Evolutionary conservation across 1,140 invertebrate species (phyloP), one percentile per base, ranked within the genome.

Genomic region (Acromyrmex heyeri): DNA sequence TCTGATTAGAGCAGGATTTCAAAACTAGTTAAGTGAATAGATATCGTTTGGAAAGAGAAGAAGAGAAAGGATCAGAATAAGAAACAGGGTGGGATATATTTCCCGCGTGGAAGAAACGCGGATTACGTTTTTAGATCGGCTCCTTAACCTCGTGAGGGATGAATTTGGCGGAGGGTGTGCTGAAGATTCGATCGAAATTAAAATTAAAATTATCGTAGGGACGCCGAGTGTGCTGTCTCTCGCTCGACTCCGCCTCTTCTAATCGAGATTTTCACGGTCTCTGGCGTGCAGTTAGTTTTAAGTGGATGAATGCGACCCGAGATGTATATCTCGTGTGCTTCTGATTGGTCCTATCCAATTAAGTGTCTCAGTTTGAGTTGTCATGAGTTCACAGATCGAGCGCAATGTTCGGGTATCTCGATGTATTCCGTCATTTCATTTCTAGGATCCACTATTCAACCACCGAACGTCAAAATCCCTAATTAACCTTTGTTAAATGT

Each of bases 1-100:
- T 86, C 57, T 44, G 75, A 70, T 53, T 34, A 57, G 76, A 79
- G 64, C 85, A 88, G 87, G 83, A 86, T 85, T 87, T 90, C 81
- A 85, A 91, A 94, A 93, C 93, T 93, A 94, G 92, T 94, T 94
- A 93, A 92, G 93, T 87, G 92, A 93, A 93, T 93, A 93, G 93
- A 91, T 88, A 75, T 77, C 61, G 82, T 81, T 88, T 72, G 65
- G 21, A 64, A 73, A 81, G 78, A 81, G 61, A 69, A 82, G 77
- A 55, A 83, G 77, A 48, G 70, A 48, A 76, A 64, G 62, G 24
- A 55, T 53, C 44, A 85, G 67, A 77, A 50, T 65, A 64, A 87
- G 64, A 21, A 85, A 61, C 75, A 59, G 65, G 65, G 16, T 61
- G 62, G 61, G 44, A 57, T 78, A 59, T 30, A 67, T 81, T 64